Evolutionary conservation across 2,797 vertebrate genomes (phyloP), one percentile per base, ranked within the genome.

Genomic region (Sebastes miniatus): DNA sequence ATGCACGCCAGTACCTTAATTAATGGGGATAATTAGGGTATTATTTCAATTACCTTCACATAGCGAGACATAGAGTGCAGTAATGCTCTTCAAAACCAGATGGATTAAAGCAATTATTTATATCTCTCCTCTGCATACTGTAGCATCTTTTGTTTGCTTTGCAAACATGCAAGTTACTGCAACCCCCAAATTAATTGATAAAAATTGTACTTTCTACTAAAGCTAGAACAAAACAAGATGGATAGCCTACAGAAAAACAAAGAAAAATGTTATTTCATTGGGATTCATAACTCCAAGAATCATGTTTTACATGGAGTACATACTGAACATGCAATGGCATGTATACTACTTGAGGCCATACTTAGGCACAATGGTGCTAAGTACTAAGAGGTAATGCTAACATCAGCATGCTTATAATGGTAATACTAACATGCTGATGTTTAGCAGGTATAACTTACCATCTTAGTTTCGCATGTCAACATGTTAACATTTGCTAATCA

Each of bases 81-180:
- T 47, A 47, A 47, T 47, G 16, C 43, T 47, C 43, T 47, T 47
- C 43, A 47, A 47, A 47, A 47, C 16, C 43, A 47, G 43, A 47
- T 57, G 71, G 54, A 83, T 72, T 78, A 72, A 72, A 72, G 31
- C 36, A 56, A 64, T 74, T 71, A 63, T 72, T 81, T 78, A 36
- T 18, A 71, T 71, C 34, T 52, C 27, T 73, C 68, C 31, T 0
- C 4, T 32, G 50, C 29, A 32, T 31, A 32, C 39, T 43, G 11
- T 24, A 11, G 6, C 20, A 78, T 22, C 1, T 27, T 66, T 27
- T 47, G 16, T 62, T 61, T 32, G 10, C 20, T 57, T 63, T 73
- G 25, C 25, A 61, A 61, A 10, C 14, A 59, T 52, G 4, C 0
- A 3, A 70, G n/a, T 36, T 31, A 25, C 2, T 22, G 10, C n/a